A percentile compares a stretch with the other conserved stretches of the same genome.
Conservation (phyloP, 2,113 vertebrate genomes). For the Heliornis fulica region DNA sequence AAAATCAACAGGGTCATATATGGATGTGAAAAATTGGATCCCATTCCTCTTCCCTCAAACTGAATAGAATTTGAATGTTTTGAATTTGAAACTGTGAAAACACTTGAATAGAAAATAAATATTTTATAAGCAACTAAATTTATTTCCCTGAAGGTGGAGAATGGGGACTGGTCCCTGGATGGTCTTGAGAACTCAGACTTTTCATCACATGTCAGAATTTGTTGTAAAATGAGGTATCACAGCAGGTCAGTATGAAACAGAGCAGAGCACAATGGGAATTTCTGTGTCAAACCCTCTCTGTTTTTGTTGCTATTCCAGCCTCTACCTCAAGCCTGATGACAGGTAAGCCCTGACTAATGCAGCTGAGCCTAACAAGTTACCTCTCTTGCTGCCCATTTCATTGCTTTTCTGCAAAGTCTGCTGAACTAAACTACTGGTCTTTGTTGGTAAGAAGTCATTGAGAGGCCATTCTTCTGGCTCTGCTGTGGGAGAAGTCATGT, state of each 20-base stretch:
- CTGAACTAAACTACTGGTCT: neutral
- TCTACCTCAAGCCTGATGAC: neutral
- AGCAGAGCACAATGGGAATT: neutral
- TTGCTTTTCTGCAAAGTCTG: neutral
- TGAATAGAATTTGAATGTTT: neutral
- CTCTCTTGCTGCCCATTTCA: neutral
- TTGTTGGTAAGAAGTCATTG: neutral
- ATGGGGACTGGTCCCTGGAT: neutral
- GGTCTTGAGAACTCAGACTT: neutral
- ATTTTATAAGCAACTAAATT: slow-evolving; percentile 1
- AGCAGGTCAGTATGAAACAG: neutral
- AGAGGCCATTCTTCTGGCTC: neutral
- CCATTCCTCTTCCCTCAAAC: neutral
- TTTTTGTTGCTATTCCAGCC: neutral
- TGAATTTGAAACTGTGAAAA: neutral
- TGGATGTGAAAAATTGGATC: neutral
- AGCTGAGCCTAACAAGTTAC: neutral
- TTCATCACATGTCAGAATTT: neutral
- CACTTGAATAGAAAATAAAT: neutral
- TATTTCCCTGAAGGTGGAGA: neutral
- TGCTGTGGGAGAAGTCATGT: neutral
- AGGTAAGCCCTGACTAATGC: neutral
- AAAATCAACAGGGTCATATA: neutral
- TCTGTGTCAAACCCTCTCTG: neutral
- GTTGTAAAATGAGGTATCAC: neutral